Evolutionary conservation across 2,888 invertebrate species (phyloP).

Genomic region (Drosophila mimetica): DNA sequence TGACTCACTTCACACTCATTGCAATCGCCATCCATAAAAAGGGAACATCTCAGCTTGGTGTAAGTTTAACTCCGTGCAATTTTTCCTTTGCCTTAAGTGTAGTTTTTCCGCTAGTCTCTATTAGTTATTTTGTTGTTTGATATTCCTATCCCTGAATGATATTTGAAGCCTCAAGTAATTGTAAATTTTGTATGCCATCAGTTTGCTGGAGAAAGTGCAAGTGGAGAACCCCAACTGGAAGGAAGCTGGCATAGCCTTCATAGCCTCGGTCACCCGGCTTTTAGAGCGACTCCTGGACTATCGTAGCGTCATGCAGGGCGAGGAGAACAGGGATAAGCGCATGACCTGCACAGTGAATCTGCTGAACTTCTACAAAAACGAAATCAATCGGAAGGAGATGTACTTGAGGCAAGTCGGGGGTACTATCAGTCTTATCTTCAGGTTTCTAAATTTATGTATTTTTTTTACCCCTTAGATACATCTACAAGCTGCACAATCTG

Average conservation of each 20-base stretch:
- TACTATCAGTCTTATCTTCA: too few species aligned
- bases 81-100: conserved; percentile 20
- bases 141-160: conserved; percentile 7
- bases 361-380: conserved; percentile 97
- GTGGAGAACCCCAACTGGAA: conserved; percentile 94
- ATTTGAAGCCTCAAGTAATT: not conserved
- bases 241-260: conserved; percentile 95
- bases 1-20: conserved; percentile 66
- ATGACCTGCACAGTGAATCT: conserved; percentile 99
- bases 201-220: conserved; percentile 93
- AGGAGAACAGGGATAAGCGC: conserved; percentile 96
- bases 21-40: conserved; percentile 84
- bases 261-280: conserved; percentile 94
- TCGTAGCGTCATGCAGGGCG: conserved; percentile 96
- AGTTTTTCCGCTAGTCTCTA: conserved; percentile 3
- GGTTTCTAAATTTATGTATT: not conserved
- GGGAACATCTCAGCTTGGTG: conserved; percentile 97
- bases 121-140: not conserved
- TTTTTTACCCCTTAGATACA: conserved; percentile 87
- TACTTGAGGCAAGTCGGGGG: too few species aligned
- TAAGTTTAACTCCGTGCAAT: conserved; percentile 87
- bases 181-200: conserved; percentile 78
- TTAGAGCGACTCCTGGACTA: conserved; percentile 96
- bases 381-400: conserved; percentile 97
- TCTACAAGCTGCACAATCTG: conserved; percentile 96